These are phyloP conservation scores for Scortum barcoo DNA, from an alignment of 2,113 vertebrate genomes.

Conservation along the genomic window DNA sequence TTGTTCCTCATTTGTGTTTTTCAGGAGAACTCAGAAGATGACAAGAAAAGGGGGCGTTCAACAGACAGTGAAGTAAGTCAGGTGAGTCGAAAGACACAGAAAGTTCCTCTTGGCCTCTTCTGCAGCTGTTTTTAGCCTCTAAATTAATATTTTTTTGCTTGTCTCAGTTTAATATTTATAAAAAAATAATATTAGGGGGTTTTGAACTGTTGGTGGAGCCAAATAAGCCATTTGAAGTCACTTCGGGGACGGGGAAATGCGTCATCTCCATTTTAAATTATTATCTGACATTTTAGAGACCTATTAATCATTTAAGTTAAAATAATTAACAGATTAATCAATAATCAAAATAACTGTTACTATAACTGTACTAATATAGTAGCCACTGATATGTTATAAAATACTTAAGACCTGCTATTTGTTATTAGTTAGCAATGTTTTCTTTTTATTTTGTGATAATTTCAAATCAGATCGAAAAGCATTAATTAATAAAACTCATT, in stretches of 20 bases:
- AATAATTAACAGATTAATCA: background rate
- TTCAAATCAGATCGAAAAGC: too few relatives aligned
- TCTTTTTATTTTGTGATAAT: too few relatives aligned
- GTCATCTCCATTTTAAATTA: too few relatives aligned
- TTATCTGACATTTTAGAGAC: too few relatives aligned
- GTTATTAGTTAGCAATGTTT: background rate
- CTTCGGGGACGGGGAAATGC: too few relatives aligned
- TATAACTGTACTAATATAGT: too few relatives aligned
- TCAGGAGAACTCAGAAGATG: conserved; percentile 91
- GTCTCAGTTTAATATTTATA: background rate
- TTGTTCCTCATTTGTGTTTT: background rate
- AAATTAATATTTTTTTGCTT: background rate
- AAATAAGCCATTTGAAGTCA: too few relatives aligned
- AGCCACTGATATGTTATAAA: too few relatives aligned
- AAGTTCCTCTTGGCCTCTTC: background rate
- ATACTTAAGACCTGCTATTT: background rate
- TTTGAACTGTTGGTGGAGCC: background rate
- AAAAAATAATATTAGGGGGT: background rate
- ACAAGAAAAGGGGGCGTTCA: conserved; percentile 90
- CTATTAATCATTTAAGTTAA: background rate
- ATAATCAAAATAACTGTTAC: background rate
- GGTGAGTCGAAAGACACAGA: conserved; percentile 61
- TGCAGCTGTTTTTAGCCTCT: background rate
- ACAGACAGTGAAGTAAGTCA: conserved; percentile 91
- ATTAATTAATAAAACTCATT: too few relatives aligned